These are phyloP conservation scores for Oscheius sp. DNA, from an alignment of 1,140 invertebrate genomes.

Conservation along the genomic window DNA sequence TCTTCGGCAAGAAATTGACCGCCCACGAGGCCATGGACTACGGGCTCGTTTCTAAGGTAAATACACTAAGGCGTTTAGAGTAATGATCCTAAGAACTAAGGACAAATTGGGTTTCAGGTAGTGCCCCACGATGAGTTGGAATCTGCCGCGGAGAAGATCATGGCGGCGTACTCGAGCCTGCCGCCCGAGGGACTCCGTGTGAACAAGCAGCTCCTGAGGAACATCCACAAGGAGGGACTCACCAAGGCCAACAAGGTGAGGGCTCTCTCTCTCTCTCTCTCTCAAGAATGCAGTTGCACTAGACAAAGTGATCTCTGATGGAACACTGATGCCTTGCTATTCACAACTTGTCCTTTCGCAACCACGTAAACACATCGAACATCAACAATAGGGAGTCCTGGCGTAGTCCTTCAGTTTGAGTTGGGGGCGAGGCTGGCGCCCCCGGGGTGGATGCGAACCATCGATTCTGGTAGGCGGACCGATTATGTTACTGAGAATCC, in stretches of 20 bases:
- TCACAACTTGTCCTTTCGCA: too few species aligned
- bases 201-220: slow-evolving; percentile 67
- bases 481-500: too few species aligned
- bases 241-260: slow-evolving; percentile 65
- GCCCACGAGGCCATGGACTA: slow-evolving; percentile 73
- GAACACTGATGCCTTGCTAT: too few species aligned
- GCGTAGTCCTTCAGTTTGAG: too few species aligned
- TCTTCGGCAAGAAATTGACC: slow-evolving; percentile 76
- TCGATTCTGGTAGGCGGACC: too few species aligned
- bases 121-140: slow-evolving; percentile 66
- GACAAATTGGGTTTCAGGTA: not conserved
- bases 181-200: slow-evolving; percentile 65
- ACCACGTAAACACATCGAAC: too few species aligned
- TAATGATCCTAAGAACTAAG: not conserved
- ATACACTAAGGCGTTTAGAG: slow-evolving; percentile 45
- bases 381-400: too few species aligned
- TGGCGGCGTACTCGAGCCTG: slow-evolving; percentile 12
- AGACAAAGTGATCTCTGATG: too few species aligned
- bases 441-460: too few species aligned
- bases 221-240: slow-evolving; percentile 63
- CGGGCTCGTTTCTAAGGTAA: slow-evolving; percentile 74
- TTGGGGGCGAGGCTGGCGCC: too few species aligned
- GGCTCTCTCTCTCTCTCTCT: too few species aligned
- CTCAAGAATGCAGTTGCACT: too few species aligned
- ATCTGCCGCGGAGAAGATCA: slow-evolving; percentile 64